Evolutionary conservation across 2,113 vertebrate species (phyloP), one percentile per base, ranked within the genome.

Genomic region (Plectropomus leopardus): DNA sequence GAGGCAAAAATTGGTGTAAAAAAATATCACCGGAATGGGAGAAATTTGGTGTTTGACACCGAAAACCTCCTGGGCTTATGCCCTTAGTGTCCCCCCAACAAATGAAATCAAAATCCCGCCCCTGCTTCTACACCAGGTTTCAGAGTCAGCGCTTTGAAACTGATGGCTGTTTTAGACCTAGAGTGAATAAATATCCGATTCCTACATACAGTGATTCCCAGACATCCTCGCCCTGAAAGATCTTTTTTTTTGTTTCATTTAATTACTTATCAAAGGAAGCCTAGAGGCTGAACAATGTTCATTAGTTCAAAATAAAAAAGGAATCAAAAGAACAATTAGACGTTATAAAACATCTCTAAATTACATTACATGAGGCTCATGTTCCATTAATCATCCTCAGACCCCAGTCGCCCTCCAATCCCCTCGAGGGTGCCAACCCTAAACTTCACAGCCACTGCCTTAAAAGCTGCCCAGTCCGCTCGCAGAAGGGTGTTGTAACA

Each of bases 241-340:
- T 72, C 5, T 45, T 42, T 67, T 45, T 55, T 81, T 74, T 82
- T 28, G 16, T 44, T 80, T 72, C 23, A 57, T 63, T 64, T 82
- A 69, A 91, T 74, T 86, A 85, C 72, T 79, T 65, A 82, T 80
- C 77, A 84, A 76, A 85, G 54, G 30, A 78, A 58, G 84, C 82
- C 86, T 63, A 0, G 32, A 55, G 84, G 73, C 82, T 57, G 59
- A 80, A 79, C 51, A 74, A 11, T 65, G 50, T 76, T 85, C 78
- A 88, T 88, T 86, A 86, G 51, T 51, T 78, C 24, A 51, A 72
- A 82, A 76, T 61, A 80, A 80, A 75, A 76, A 71, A 48, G 36
- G 36, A 71, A 80, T 72, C 42, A 65, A 42, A 42, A 24, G 64
- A 86, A 81, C 67, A 80, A 65, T 78, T 72, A 72, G 42, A 83